A percentile compares a stretch with the other conserved stretches of the same genome.
These are phyloP conservation scores for fruit fly (Drosophila melanogaster) DNA, from an alignment of 1,140 invertebrate genomes.

Conservation along the genomic window Release_6_plus_ISO1_MT NT_037436.4:14136501-14137000, in stretches of 20 bases:
- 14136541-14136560: conserved; percentile 38
- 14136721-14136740: neutral
- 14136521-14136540: conserved; percentile 13
- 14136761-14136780: too few species aligned
- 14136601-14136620: neutral
- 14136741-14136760: neutral
- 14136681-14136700: neutral
- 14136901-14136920: neutral
- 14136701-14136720: neutral
- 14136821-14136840: too few species aligned
- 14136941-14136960: too few species aligned
- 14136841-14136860: too few species aligned
- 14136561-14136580: conserved; percentile 32
- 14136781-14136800: too few species aligned
- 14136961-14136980: neutral
- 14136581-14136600: neutral
- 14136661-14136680: neutral
- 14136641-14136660: conserved; percentile 4
- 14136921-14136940: too few species aligned
- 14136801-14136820: too few species aligned
- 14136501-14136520: conserved; percentile 10
- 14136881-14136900: too few species aligned
- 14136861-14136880: too few species aligned
- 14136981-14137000: neutral
- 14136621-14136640: neutral